phyloP scores from a whole-genome alignment of 2,888 invertebrate genomes.

The Conistra vaccinii region DNA sequence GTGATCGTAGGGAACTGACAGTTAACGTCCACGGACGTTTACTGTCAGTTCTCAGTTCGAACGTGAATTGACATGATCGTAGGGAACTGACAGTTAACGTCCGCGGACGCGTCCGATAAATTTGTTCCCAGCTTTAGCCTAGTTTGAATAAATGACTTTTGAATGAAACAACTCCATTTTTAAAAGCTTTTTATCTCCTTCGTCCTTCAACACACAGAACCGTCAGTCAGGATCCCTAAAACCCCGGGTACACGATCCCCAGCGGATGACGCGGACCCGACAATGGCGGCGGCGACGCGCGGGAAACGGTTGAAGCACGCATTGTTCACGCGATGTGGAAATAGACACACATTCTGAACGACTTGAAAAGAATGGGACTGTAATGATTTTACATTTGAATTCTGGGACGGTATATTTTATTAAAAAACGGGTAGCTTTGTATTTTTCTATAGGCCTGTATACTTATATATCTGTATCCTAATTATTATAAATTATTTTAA shows the following conservation, averaged over 20 bases:
- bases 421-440: neutral
- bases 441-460: no score
- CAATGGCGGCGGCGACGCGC: slow-evolving; percentile 59
- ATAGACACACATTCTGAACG: slow-evolving; percentile 53
- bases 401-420: slow-evolving; percentile 1
- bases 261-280: slow-evolving; percentile 58
- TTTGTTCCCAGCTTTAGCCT: no score
- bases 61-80: no score
- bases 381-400: slow-evolving; percentile 46
- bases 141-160: no score
- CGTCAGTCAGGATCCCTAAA: slow-evolving; percentile 40
- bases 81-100: no score
- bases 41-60: no score
- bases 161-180: neutral
- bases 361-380: slow-evolving; percentile 44
- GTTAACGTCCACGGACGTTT: no score
- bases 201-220: slow-evolving; percentile 12
- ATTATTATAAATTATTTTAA: no score
- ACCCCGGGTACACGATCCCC: slow-evolving; percentile 51
- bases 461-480: neutral
- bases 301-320: slow-evolving; percentile 62
- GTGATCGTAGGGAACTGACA: no score
- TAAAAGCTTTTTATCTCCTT: slow-evolving; percentile 11
- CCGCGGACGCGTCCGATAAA: no score
- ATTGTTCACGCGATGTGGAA: slow-evolving; percentile 60